Percentiles rank a stretch among this genome's conserved stretches.
Conservation (phyloP, 2,113 vertebrate genomes). For the Stomatorhinus ivindoensis region DNA sequence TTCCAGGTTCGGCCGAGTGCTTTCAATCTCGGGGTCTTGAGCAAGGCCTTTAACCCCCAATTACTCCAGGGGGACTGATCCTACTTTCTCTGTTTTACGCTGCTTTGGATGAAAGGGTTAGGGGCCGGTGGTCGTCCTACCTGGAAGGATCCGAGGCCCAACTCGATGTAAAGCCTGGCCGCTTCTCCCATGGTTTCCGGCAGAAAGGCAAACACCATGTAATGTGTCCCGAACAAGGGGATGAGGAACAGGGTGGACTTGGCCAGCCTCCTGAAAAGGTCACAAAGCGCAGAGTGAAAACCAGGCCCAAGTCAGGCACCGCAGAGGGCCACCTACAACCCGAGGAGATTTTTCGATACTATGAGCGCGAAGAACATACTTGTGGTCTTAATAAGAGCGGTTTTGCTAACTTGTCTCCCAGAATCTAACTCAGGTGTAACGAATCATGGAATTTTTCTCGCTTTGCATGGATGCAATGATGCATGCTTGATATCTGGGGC, state of each 20-base stretch:
- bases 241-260: conserved; percentile 92
- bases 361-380: background rate
- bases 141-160: conserved; percentile 92
- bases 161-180: conserved; percentile 81
- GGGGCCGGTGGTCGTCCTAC: conserved; percentile 47
- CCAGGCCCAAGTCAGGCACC: background rate
- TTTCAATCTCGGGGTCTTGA: background rate
- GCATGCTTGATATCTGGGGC: background rate
- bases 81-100: background rate
- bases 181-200: conserved; percentile 74
- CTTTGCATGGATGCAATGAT: background rate
- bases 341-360: background rate
- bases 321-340: background rate
- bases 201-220: conserved; percentile 86
- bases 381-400: background rate
- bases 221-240: conserved; percentile 90
- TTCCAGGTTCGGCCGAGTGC: background rate
- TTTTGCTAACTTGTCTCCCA: background rate
- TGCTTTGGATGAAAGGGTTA: background rate
- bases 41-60: background rate
- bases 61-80: background rate
- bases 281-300: background rate
- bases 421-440: background rate
- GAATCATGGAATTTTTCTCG: background rate
- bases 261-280: conserved; percentile 71